A percentile compares a stretch with the other conserved stretches of the same genome.
Evolutionary conservation across 2,888 invertebrate species (phyloP).

Genomic region (Tinea pellionella): DNA sequence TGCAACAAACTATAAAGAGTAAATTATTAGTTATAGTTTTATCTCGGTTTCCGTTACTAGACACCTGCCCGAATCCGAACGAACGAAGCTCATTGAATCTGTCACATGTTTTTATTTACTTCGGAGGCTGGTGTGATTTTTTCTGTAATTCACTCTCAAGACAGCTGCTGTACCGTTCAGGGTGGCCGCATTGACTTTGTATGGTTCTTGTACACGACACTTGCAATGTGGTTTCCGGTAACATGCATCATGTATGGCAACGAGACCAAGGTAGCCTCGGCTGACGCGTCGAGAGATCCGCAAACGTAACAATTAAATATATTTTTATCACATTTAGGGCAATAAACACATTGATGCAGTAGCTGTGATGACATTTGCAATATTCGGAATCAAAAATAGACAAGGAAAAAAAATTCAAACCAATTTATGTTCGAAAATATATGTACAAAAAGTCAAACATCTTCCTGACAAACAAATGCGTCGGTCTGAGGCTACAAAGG

Average conservation of each 20-base stretch:
- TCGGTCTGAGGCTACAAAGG: slow-evolving; percentile 14
- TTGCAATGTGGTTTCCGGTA: slow-evolving; percentile 10
- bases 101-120: slow-evolving; percentile 11
- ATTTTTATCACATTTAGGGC: no score
- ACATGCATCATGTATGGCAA: neutral
- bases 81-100: slow-evolving; percentile 1
- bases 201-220: slow-evolving; percentile 12
- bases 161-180: slow-evolving; percentile 11
- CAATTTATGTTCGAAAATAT: neutral
- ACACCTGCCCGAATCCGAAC: neutral
- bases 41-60: neutral
- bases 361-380: neutral
- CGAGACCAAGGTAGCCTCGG: neutral
- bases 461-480: slow-evolving; percentile 13
- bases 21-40: neutral
- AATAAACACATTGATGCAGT: no score
- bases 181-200: slow-evolving; percentile 11
- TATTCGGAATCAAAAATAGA: neutral
- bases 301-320: no score
- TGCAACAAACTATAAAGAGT: no score
- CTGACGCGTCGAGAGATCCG: slow-evolving; percentile 4
- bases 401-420: neutral
- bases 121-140: neutral
- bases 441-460: slow-evolving; percentile 12
- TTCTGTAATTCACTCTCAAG: slow-evolving; percentile 4